Percentiles rank a stretch among this genome's conserved stretches.
Conservation (phyloP, 2,113 vertebrate genomes). For the Emydocephalus ijimae region DNA sequence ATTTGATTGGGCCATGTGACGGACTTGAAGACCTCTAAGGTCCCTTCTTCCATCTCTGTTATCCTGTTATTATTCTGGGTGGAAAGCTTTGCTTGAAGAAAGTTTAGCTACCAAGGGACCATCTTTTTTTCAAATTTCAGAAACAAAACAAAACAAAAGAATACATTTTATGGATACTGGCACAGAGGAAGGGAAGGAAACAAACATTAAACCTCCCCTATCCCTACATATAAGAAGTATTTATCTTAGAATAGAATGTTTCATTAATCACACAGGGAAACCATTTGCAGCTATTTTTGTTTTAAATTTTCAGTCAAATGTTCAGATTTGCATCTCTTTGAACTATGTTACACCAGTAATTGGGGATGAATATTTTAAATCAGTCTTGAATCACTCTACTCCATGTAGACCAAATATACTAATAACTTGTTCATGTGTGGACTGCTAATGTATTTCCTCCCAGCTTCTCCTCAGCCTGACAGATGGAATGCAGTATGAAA, state of each 20-base stretch:
- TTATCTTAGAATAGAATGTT: slow-evolving; percentile 60
- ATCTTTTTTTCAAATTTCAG: not conserved
- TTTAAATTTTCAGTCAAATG: slow-evolving; percentile 68
- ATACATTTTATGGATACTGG: not conserved
- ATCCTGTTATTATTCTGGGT: not conserved
- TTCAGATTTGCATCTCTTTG: slow-evolving; percentile 71
- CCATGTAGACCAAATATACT: slow-evolving; percentile 68
- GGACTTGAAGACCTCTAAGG: not conserved
- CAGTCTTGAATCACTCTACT: slow-evolving; percentile 66
- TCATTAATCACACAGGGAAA: slow-evolving; percentile 64
- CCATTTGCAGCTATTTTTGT: slow-evolving; percentile 66
- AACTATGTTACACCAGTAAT: slow-evolving; percentile 75
- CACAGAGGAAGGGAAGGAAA: not conserved
- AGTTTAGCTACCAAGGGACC: not conserved
- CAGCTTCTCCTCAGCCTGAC: slow-evolving; percentile 33
- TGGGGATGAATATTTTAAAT: slow-evolving; percentile 76
- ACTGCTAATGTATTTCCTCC: slow-evolving; percentile 71
- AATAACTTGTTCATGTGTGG: slow-evolving; percentile 73
- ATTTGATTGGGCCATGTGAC: no score
- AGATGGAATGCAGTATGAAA: slow-evolving; percentile 56
- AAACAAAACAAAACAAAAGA: slow-evolving; percentile 34
- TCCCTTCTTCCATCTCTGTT: not conserved
- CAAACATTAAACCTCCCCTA: not conserved
- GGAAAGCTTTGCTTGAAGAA: not conserved
- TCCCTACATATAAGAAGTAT: slow-evolving; percentile 42